phyloP scores from a whole-genome alignment of 2,888 invertebrate genomes.

The Scelioninae gen. 2 region DNA sequence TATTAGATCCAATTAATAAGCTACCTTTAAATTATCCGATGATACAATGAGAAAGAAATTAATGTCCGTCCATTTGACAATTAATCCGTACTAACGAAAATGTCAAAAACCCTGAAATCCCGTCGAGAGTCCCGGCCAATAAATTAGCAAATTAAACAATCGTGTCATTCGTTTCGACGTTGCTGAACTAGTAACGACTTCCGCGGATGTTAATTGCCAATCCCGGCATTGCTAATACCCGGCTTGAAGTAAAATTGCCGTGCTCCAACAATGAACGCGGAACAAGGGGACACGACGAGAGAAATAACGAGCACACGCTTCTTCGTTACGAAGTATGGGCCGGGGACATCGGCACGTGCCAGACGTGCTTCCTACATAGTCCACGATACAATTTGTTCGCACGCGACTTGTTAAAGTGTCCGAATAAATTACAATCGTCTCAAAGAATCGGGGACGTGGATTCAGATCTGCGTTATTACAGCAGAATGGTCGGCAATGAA shows the following conservation, averaged over 20 bases:
- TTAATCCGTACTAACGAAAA: background rate
- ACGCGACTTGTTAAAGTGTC: constrained; percentile 31
- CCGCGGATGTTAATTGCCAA: constrained; percentile 51
- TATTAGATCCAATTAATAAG: no score
- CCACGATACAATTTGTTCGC: constrained; percentile 35
- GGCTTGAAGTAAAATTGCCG: constrained; percentile 41
- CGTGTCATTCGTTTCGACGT: constrained; percentile 1
- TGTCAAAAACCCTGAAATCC: background rate
- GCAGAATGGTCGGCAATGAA: no score
- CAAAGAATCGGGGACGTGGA: background rate
- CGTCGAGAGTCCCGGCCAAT: background rate
- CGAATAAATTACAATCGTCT: constrained; percentile 22
- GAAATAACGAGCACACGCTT: constrained; percentile 64
- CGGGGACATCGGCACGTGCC: constrained; percentile 64
- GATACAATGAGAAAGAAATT: no score
- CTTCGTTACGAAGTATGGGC: constrained; percentile 64
- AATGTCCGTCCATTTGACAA: no score
- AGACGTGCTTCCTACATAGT: constrained; percentile 55
- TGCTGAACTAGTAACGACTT: constrained; percentile 27
- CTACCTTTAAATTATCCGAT: no score
- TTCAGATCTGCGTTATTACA: no score
- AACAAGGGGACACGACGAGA: constrained; percentile 35
- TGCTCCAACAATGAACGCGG: constrained; percentile 31
- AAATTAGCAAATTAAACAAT: constrained; percentile 33
- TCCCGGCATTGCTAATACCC: constrained; percentile 29